A percentile compares a stretch with the other conserved stretches of the same genome.
These are phyloP conservation scores for Caenorhabditis doughertyi DNA, from an alignment of 2,888 invertebrate genomes.

Conservation along the genomic window DNA sequence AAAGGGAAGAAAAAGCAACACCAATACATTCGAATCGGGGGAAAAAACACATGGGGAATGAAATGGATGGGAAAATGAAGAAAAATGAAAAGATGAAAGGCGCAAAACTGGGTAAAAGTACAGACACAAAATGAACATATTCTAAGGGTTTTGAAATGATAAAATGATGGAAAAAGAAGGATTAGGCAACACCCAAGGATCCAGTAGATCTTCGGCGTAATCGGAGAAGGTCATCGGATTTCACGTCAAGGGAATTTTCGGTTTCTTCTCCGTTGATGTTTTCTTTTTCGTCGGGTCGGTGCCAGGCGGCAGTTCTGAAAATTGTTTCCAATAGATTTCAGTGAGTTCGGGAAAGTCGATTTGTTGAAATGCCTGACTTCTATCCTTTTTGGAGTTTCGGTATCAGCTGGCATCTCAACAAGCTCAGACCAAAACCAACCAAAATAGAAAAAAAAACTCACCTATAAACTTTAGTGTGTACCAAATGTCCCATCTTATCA, in stretches of 20 bases:
- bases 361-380: no score
- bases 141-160: conserved; percentile 12
- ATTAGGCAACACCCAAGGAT: conserved; percentile 77
- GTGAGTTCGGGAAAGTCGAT: neutral
- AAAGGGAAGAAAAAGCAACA: conserved; percentile 5
- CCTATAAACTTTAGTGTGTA: conserved; percentile 82
- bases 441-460: conserved; percentile 34
- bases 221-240: conserved; percentile 69
- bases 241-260: conserved; percentile 51
- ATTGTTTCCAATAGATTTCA: no score
- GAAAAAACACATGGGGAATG: neutral
- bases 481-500: conserved; percentile 78
- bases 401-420: no score
- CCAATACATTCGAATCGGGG: conserved; percentile 27
- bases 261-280: conserved; percentile 59
- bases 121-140: conserved; percentile 32
- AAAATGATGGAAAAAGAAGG: neutral
- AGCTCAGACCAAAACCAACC: no score
- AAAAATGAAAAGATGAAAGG: conserved; percentile 35
- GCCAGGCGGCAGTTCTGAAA: conserved; percentile 64
- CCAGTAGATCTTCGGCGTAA: conserved; percentile 80
- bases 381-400: no score
- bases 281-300: conserved; percentile 79
- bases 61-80: conserved; percentile 20
- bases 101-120: conserved; percentile 31